Conservation (phyloP, 2,113 vertebrate genomes). For the Conger conger region DNA sequence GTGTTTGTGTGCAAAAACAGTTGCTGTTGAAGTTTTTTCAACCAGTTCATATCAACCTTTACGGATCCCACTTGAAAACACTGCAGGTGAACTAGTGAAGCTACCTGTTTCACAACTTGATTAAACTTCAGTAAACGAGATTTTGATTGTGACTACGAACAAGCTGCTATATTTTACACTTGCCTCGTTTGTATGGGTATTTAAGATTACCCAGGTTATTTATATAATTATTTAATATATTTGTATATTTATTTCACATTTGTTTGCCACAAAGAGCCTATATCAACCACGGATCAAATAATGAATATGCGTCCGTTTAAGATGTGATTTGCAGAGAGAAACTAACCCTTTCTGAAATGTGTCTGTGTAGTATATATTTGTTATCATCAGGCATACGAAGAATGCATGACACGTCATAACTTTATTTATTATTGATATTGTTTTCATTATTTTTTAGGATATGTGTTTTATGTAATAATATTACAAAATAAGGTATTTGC, state of each 20-base stretch:
- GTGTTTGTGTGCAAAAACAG: background rate
- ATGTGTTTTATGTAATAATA: too few relatives aligned
- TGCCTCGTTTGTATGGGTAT: background rate
- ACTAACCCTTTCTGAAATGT: conserved; percentile 58
- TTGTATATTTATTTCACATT: too few relatives aligned
- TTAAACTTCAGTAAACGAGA: background rate
- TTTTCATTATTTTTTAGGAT: too few relatives aligned
- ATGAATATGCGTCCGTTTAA: conserved; percentile 57
- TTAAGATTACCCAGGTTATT: conserved; percentile 16
- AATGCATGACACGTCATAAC: conserved; percentile 11
- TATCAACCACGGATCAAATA: conserved; percentile 59
- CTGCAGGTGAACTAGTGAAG: conserved; percentile 52
- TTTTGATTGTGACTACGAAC: background rate
- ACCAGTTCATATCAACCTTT: conserved; percentile 30
- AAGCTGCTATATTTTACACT: background rate
- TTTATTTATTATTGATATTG: too few relatives aligned
- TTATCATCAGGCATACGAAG: conserved; percentile 12
- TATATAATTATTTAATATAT: conserved; percentile 38
- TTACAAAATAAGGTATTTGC: too few relatives aligned
- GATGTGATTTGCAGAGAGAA: conserved; percentile 61
- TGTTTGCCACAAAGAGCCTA: too few relatives aligned
- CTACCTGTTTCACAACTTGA: too few relatives aligned
- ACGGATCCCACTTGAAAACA: conserved; percentile 48
- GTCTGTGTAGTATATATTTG: conserved; percentile 48
- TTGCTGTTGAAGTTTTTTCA: conserved; percentile 37